A percentile compares a stretch with the other conserved stretches of the same genome.
Evolutionary conservation across 2,888 invertebrate genomes (phyloP).

Genomic region (Chrysina gloriosa): DNA sequence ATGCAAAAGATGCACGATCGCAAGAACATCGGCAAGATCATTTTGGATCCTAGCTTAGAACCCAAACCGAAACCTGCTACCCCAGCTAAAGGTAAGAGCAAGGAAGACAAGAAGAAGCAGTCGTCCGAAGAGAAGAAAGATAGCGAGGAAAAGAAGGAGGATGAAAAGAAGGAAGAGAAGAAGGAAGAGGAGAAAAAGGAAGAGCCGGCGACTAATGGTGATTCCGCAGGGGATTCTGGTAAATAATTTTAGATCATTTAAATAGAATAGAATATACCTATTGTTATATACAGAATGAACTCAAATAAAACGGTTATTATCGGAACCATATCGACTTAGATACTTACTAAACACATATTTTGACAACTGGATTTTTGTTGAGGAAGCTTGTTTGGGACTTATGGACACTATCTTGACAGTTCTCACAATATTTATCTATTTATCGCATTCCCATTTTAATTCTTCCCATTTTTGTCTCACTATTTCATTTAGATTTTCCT

Average conservation of each 20-base stretch:
- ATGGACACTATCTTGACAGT: too few relatives aligned
- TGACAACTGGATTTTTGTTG: too few relatives aligned
- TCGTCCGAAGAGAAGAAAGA: slow-evolving; percentile 76
- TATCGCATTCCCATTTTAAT: too few relatives aligned
- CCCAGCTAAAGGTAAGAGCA: slow-evolving; percentile 79
- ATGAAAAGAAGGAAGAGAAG: slow-evolving; percentile 59
- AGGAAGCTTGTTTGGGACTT: too few relatives aligned
- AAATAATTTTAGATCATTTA: slow-evolving; percentile 48
- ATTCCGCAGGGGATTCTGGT: slow-evolving; percentile 68
- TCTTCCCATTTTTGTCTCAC: too few relatives aligned
- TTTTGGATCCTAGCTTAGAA: slow-evolving; percentile 83
- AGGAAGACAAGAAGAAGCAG: slow-evolving; percentile 78
- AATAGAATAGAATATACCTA: too few relatives aligned
- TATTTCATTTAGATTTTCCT: too few relatives aligned
- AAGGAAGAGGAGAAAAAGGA: slow-evolving; percentile 59
- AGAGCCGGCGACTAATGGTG: slow-evolving; percentile 67
- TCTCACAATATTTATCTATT: too few relatives aligned
- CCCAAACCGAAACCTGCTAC: slow-evolving; percentile 85
- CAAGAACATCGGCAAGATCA: slow-evolving; percentile 89
- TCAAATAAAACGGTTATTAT: too few relatives aligned
- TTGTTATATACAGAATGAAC: too few relatives aligned
- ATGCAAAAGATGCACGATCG: slow-evolving; percentile 95
- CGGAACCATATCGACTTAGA: too few relatives aligned
- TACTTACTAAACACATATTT: too few relatives aligned
- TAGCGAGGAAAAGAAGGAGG: slow-evolving; percentile 69